Conservation (phyloP, 2,797 vertebrate genomes). For the Cichlasoma orientale region DNA sequence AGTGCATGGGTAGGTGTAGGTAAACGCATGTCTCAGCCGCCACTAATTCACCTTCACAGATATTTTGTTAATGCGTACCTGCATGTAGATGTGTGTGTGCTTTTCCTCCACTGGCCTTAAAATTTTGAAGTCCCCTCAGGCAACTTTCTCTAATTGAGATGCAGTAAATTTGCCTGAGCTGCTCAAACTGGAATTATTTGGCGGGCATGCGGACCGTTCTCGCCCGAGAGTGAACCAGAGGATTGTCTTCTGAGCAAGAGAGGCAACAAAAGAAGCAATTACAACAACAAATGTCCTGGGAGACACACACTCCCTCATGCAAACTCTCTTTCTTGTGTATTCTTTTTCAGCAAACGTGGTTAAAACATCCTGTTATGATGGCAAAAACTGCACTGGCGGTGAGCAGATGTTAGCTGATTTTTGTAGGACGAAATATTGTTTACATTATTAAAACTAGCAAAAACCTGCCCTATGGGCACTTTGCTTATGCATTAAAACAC, state of each 20-base stretch:
- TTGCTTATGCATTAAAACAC: too few relatives aligned
- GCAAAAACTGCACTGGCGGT: background rate
- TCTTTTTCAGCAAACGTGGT: background rate
- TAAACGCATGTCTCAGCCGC: background rate
- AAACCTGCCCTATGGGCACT: too few relatives aligned
- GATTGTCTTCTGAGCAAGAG: conserved; percentile 1
- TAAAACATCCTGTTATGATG: background rate
- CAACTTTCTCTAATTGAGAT: conserved; percentile 9
- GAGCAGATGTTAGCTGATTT: background rate
- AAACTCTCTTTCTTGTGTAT: background rate
- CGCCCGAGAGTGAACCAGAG: background rate
- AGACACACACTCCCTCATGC: background rate
- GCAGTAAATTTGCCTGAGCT: background rate
- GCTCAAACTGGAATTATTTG: background rate
- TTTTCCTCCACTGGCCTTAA: background rate
- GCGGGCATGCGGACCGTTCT: background rate
- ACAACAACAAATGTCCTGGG: conserved; percentile 2
- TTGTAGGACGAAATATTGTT: too few relatives aligned
- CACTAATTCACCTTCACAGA: conserved; percentile 4
- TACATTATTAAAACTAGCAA: too few relatives aligned
- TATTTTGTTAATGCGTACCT: background rate
- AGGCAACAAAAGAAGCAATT: conserved; percentile 16
- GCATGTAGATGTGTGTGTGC: background rate
- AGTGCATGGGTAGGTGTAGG: background rate
- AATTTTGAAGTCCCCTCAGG: conserved; percentile 7